Percentiles rank a stretch among this genome's conserved stretches.
phyloP scores from a whole-genome alignment of 2,888 invertebrate genomes.

The Gryllus longicercus region DNA sequence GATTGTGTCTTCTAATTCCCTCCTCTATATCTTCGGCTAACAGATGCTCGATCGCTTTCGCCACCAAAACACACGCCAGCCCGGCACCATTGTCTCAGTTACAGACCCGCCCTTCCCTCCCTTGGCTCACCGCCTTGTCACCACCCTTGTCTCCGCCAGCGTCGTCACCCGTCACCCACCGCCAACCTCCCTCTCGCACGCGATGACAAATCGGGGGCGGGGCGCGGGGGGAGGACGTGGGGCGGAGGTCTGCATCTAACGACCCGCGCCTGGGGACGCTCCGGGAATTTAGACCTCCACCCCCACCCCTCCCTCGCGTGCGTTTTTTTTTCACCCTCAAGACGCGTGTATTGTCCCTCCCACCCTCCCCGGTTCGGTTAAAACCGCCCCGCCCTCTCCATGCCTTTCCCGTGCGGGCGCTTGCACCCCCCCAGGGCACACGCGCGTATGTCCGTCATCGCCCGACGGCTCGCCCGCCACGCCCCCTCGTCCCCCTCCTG shows the following conservation, averaged over 20 bases:
- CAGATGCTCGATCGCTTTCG: no score
- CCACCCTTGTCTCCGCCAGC: no score
- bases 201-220: conserved; percentile 17
- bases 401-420: no score
- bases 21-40: no score
- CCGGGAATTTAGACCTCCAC: background rate
- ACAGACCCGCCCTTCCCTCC: no score
- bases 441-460: background rate
- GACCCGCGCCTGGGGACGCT: background rate
- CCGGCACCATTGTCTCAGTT: no score
- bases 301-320: background rate
- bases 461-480: background rate
- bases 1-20: no score
- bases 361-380: background rate
- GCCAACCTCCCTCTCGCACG: background rate
- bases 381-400: background rate
- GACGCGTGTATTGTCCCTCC: background rate
- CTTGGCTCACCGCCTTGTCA: no score
- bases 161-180: no score
- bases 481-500: background rate
- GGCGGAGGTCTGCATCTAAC: background rate
- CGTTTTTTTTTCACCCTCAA: background rate
- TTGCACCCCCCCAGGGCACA: background rate
- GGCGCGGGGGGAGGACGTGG: background rate
- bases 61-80: no score